Evolutionary conservation across 2,888 invertebrate species (phyloP).

Genomic region (Stramonita haemastoma): DNA sequence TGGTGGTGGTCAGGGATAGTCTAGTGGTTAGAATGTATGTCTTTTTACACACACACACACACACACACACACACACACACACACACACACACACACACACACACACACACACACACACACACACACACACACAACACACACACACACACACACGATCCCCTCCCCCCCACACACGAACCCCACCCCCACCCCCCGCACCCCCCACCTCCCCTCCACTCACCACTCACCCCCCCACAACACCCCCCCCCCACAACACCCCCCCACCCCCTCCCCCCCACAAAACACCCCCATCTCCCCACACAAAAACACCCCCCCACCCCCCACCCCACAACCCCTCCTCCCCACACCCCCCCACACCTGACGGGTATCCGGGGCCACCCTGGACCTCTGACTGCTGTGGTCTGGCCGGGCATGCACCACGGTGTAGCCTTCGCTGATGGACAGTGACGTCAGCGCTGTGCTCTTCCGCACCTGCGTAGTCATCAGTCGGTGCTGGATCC

Average conservation of each 20-base stretch:
- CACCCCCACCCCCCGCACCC: not conserved
- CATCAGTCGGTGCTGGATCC: slow-evolving; percentile 68
- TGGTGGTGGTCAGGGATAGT: too few species aligned
- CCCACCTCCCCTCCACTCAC: not conserved
- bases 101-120: too few species aligned
- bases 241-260: not conserved
- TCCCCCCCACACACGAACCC: too few species aligned
- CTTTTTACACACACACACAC: too few species aligned
- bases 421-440: slow-evolving; percentile 39
- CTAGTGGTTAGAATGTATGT: too few species aligned
- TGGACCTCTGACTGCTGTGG: slow-evolving; percentile 38
- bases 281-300: too few species aligned
- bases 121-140: too few species aligned
- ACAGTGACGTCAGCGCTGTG: slow-evolving; percentile 39
- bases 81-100: too few species aligned
- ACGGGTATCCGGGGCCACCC: slow-evolving; percentile 32
- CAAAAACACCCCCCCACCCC: not conserved
- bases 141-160: too few species aligned
- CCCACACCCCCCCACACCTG: not conserved
- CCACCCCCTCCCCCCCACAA: not conserved
- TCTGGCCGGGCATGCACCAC: slow-evolving; percentile 39
- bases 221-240: not conserved
- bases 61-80: too few species aligned
- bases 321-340: not conserved
- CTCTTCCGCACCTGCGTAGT: slow-evolving; percentile 44